Percentiles rank a stretch among this genome's conserved stretches.
Evolutionary conservation across 1,140 invertebrate genomes (phyloP).

Genomic region (Drosophila malerkotliana): DNA sequence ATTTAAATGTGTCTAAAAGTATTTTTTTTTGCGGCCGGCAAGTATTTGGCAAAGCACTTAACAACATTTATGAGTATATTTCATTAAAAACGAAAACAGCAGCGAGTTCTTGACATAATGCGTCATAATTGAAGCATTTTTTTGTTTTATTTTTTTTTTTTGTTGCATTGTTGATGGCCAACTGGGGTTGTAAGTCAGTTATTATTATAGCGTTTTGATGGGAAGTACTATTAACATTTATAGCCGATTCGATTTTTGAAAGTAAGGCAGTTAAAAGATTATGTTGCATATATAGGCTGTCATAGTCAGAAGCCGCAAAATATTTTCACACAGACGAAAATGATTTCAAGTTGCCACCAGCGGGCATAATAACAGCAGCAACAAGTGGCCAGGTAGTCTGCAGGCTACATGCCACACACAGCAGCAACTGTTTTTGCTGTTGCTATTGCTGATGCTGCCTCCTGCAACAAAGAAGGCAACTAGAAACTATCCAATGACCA

Average conservation of each 20-base stretch:
- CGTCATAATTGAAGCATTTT: slow-evolving; percentile 46
- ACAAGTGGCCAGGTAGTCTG: slow-evolving; percentile 53
- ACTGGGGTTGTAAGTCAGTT: slow-evolving; percentile 16
- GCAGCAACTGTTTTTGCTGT: slow-evolving; percentile 64
- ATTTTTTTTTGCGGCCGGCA: slow-evolving; percentile 61
- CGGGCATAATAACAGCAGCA: slow-evolving; percentile 52
- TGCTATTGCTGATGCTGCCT: slow-evolving; percentile 17
- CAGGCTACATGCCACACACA: slow-evolving; percentile 74
- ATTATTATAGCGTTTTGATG: slow-evolving; percentile 2
- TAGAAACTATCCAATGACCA: slow-evolving; percentile 53
- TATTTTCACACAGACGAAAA: slow-evolving; percentile 78
- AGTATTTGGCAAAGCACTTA: slow-evolving; percentile 52
- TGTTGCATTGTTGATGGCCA: slow-evolving; percentile 31
- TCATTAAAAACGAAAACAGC: slow-evolving; percentile 61
- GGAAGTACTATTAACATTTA: background rate
- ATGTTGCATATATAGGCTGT: background rate
- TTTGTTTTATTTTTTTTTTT: background rate
- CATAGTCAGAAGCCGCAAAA: slow-evolving; percentile 39
- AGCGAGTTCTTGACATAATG: slow-evolving; percentile 63
- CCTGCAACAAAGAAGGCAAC: slow-evolving; percentile 60
- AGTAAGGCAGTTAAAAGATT: too few species aligned
- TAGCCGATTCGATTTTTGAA: too few species aligned
- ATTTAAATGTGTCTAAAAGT: slow-evolving; percentile 82
- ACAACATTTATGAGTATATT: slow-evolving; percentile 61
- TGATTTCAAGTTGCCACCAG: slow-evolving; percentile 75